Evolutionary conservation across 2,888 invertebrate genomes (phyloP).

Genomic region (Campopleginae sp.): DNA sequence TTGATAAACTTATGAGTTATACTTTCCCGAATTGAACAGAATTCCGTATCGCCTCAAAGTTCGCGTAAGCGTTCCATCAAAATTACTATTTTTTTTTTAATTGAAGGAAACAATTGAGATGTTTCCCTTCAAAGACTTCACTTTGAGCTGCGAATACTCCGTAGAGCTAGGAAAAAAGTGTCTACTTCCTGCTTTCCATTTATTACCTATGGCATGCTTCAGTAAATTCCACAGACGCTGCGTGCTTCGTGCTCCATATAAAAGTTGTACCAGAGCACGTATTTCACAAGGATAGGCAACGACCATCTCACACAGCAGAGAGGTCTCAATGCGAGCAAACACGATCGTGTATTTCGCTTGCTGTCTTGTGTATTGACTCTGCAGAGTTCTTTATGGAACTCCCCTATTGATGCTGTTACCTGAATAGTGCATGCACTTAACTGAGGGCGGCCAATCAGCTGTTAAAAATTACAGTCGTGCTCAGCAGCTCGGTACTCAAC

Average conservation of each 20-base stretch:
- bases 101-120: not conserved
- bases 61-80: not conserved
- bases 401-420: not conserved
- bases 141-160: slow-evolving; percentile 2
- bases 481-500: not conserved
- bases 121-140: not conserved
- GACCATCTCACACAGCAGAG: slow-evolving; percentile 16
- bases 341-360: not conserved
- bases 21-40: not conserved
- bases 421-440: not conserved
- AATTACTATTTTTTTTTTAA: not conserved
- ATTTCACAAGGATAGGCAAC: slow-evolving; percentile 48
- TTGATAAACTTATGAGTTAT: not conserved
- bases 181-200: slow-evolving; percentile 68
- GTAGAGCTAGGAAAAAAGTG: slow-evolving; percentile 41
- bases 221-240: slow-evolving; percentile 56
- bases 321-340: slow-evolving; percentile 4
- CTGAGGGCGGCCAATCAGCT: slow-evolving; percentile 4
- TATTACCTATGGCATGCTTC: slow-evolving; percentile 59
- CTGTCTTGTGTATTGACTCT: not conserved
- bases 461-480: slow-evolving; percentile 5
- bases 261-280: slow-evolving; percentile 32
- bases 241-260: slow-evolving; percentile 20
- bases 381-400: not conserved
- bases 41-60: not conserved